Evolutionary conservation across 1,140 invertebrate species (phyloP), one percentile per base, ranked within the genome.

Genomic region (Arion vulgaris): DNA sequence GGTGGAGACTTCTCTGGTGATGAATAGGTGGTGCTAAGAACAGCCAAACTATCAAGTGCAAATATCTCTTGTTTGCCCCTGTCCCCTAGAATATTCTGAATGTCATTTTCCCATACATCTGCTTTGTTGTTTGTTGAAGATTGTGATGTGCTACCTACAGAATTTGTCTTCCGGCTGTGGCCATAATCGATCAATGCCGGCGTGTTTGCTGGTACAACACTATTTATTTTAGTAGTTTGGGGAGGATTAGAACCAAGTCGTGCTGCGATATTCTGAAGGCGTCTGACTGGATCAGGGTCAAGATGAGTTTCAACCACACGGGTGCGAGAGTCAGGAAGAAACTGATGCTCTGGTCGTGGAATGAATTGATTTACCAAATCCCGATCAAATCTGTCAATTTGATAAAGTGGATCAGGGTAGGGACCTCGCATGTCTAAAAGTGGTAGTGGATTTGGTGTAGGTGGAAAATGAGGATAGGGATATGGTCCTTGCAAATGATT

Each of bases 61-160:
- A n/a, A n/a, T n/a, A n/a, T n/a, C 13, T 38, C 36, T 38, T 62
- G 13, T 19, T 78, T 62, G 32, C 36, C 34, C 39, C 45, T 34
- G 23, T 57, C 53, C 32, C 45, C 45, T 5, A 76, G 28, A 76
- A 78, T 78, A 17, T 39, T 9, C 32, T 39, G 76, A 62, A 78
- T 78, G 36, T 78, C 76, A 38, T 78, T 36, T 66, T 78, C 76
- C 76, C 76, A 78, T 68, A 66, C 36, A 36, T 78, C 76, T 28
- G 57, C 76, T 36, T 1, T 78, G 38, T 11, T 39, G 11, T 4
- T 13, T 39, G 39, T 19, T 23, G 34, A 62, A 5, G 23, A 38
- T 34, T n/a, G n/a, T n/a, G n/a, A n/a, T n/a, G n/a, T n/a, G n/a
- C n/a, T n/a, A n/a, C n/a, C n/a, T 76, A 9, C 13, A 32, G 5